These are phyloP conservation scores for Eupithecia exiguata DNA, from an alignment of 2,888 invertebrate species.

Conservation along the genomic window DNA sequence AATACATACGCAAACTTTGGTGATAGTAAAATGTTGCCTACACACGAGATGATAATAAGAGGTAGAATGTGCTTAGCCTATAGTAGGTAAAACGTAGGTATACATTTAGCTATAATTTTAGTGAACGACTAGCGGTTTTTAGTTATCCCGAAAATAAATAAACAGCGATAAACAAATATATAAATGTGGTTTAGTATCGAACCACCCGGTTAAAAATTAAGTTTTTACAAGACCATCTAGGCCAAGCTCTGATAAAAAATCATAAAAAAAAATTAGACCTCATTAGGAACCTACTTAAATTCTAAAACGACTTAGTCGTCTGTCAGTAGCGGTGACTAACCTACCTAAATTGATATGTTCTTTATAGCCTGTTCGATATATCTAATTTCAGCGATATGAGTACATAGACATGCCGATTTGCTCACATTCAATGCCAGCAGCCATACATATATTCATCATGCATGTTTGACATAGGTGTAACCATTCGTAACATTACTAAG, in stretches of 20 bases:
- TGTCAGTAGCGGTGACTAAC: conserved; percentile 59
- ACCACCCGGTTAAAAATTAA: not conserved
- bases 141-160: not conserved
- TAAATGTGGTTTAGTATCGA: not conserved
- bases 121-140: not conserved
- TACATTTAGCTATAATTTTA: not conserved
- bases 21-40: conserved; percentile 18
- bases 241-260: not conserved
- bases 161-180: not conserved
- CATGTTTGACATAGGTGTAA: conserved; percentile 48
- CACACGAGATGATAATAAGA: conserved; percentile 12
- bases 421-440: conserved; percentile 60
- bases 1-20: conserved; percentile 24
- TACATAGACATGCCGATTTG: conserved; percentile 65
- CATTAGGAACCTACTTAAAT: conserved; percentile 56
- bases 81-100: not conserved
- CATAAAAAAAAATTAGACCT: conserved; percentile 37
- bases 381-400: conserved; percentile 49
- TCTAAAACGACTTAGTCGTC: conserved; percentile 70
- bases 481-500: conserved; percentile 24
- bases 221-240: not conserved
- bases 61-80: conserved; percentile 27
- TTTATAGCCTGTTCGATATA: conserved; percentile 69
- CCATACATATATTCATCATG: conserved; percentile 59
- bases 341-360: conserved; percentile 74